Evolutionary conservation across 2,797 vertebrate species (phyloP).

Genomic region (Garrulus glandarius): DNA sequence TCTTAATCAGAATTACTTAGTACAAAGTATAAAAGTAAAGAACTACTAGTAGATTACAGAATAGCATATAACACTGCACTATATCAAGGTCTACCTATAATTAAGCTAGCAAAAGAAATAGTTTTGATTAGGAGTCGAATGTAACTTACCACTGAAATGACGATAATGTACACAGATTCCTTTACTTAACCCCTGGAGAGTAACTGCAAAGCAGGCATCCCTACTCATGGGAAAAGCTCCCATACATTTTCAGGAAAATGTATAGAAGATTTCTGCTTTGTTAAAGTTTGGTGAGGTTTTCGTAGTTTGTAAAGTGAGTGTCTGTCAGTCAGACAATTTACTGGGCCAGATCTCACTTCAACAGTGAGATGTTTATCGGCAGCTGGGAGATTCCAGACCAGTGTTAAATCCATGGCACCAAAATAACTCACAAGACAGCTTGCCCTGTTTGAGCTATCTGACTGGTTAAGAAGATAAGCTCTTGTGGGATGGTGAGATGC

Average conservation of each 20-base stretch:
- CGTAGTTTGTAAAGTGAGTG: neutral
- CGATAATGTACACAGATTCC: neutral
- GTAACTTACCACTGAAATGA: rapidly evolving
- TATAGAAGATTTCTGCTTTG: neutral
- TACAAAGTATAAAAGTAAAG: neutral
- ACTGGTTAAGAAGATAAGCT: neutral
- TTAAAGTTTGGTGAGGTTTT: neutral
- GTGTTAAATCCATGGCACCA: neutral
- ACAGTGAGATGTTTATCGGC: neutral
- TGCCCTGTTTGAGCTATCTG: neutral
- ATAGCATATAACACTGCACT: neutral
- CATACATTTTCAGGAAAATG: neutral
- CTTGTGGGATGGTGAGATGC: neutral
- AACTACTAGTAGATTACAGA: neutral
- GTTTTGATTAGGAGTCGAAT: neutral
- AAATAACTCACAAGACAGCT: neutral
- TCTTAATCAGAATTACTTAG: neutral
- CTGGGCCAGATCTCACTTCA: neutral
- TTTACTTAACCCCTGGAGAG: neutral
- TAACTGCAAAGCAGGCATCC: neutral
- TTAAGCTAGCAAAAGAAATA: neutral
- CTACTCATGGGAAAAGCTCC: neutral
- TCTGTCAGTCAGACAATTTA: neutral
- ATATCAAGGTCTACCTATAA: neutral
- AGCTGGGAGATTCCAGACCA: neutral